phyloP scores from a whole-genome alignment of 2,888 invertebrate species.

The Catotricha subobsoleta region DNA sequence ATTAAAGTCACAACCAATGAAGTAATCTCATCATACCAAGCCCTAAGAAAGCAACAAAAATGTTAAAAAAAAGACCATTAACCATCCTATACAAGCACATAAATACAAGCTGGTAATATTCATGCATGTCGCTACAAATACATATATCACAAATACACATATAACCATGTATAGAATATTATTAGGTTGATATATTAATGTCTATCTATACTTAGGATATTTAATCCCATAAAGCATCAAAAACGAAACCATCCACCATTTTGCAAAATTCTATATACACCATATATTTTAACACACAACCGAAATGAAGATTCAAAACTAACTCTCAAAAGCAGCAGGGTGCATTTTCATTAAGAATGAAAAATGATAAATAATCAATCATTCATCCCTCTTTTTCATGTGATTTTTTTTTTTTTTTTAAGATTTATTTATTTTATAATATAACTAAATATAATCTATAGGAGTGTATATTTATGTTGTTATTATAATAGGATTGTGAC shows the following conservation, averaged over 20 bases:
- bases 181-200: neutral
- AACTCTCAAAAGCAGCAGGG: conserved; percentile 24
- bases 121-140: neutral
- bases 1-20: too few species aligned
- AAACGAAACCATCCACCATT: neutral
- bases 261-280: too few species aligned
- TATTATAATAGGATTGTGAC: too few species aligned
- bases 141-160: neutral
- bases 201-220: neutral
- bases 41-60: too few species aligned
- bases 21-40: too few species aligned
- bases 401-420: conserved; percentile 2
- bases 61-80: too few species aligned
- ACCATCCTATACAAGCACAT: too few species aligned
- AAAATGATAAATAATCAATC: conserved; percentile 33
- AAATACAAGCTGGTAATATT: too few species aligned
- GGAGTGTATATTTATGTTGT: neutral
- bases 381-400: conserved; percentile 15
- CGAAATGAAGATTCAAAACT: too few species aligned
- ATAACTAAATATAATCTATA: too few species aligned
- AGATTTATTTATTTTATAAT: conserved; percentile 5
- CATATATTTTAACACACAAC: too few species aligned
- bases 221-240: neutral
- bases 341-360: conserved; percentile 33
- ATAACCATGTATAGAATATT: neutral